Percentiles rank a stretch among this genome's conserved stretches.
These are phyloP conservation scores for Nephrotoma appendiculata DNA, from an alignment of 2,888 invertebrate species.

Conservation along the genomic window DNA sequence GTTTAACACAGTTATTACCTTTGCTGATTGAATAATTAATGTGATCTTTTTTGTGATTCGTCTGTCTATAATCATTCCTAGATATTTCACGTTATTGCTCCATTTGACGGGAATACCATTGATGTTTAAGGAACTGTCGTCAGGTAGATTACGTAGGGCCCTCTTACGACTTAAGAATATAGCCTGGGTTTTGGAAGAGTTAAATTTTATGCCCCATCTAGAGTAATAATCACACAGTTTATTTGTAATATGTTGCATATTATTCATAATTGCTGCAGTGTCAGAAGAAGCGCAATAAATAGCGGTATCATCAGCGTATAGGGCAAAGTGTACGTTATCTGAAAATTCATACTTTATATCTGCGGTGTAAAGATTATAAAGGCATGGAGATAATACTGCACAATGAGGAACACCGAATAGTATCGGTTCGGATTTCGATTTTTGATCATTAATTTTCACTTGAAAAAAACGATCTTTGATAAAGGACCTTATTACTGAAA, in stretches of 20 bases:
- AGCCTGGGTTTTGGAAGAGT: conserved; percentile 9
- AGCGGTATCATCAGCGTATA: conserved; percentile 13
- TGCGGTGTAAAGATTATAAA: conserved; percentile 15
- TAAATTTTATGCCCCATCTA: conserved; percentile 11
- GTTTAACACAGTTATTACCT: too few relatives aligned
- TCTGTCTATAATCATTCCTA: background rate
- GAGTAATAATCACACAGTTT: conserved; percentile 6
- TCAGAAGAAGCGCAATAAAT: conserved; percentile 8
- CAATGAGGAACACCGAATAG: conserved; percentile 20
- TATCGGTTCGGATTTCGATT: conserved; percentile 10
- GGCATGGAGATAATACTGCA: conserved; percentile 14
- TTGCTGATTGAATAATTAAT: too few relatives aligned
- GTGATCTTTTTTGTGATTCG: too few relatives aligned
- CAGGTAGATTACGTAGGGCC: background rate
- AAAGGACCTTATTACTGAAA: conserved; percentile 15
- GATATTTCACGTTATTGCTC: background rate
- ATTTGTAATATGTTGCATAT: background rate
- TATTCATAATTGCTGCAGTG: background rate
- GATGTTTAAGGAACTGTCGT: background rate
- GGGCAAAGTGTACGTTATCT: conserved; percentile 5
- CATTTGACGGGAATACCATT: background rate
- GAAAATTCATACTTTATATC: conserved; percentile 11
- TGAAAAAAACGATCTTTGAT: conserved; percentile 15
- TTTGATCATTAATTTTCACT: conserved; percentile 13
- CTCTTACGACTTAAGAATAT: conserved; percentile 7